A percentile compares a stretch with the other conserved stretches of the same genome.
Conservation (phyloP, 2,113 vertebrate genomes). For the Actenoides lindsayi region DNA sequence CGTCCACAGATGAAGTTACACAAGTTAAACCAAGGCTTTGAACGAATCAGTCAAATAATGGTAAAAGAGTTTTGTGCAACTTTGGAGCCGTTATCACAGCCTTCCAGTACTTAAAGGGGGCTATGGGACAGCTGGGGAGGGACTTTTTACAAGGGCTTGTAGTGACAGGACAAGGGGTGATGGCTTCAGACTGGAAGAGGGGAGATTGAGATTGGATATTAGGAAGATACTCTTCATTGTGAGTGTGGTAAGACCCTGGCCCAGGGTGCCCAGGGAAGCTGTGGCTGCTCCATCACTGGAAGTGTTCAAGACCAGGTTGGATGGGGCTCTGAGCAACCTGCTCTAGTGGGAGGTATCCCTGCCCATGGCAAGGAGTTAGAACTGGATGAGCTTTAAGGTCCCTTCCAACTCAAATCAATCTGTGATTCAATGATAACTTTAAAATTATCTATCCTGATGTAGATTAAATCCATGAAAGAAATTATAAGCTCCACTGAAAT, state of each 20-base stretch:
- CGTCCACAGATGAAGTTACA: accelerated
- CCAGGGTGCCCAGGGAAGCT: background rate
- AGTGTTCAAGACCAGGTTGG: background rate
- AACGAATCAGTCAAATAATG: background rate
- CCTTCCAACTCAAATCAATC: background rate
- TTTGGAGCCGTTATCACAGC: background rate
- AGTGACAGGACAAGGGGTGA: background rate
- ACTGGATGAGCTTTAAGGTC: background rate
- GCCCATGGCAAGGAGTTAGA: background rate
- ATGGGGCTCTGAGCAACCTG: background rate
- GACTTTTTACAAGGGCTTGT: background rate
- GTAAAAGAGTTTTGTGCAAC: background rate
- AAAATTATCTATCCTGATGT: background rate
- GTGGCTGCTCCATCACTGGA: background rate
- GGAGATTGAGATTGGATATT: background rate
- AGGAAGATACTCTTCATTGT: background rate
- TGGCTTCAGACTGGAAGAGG: background rate
- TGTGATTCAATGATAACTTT: background rate
- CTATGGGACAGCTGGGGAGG: background rate
- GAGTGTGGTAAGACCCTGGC: background rate
- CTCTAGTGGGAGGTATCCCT: background rate
- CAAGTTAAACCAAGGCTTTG: background rate
- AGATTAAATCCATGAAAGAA: background rate
- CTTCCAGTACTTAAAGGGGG: background rate
- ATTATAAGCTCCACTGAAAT: background rate